A percentile compares a stretch with the other conserved stretches of the same genome.
These are phyloP conservation scores for Avahi laniger DNA, from an alignment of 2,797 vertebrate species.

Conservation along the genomic window DNA sequence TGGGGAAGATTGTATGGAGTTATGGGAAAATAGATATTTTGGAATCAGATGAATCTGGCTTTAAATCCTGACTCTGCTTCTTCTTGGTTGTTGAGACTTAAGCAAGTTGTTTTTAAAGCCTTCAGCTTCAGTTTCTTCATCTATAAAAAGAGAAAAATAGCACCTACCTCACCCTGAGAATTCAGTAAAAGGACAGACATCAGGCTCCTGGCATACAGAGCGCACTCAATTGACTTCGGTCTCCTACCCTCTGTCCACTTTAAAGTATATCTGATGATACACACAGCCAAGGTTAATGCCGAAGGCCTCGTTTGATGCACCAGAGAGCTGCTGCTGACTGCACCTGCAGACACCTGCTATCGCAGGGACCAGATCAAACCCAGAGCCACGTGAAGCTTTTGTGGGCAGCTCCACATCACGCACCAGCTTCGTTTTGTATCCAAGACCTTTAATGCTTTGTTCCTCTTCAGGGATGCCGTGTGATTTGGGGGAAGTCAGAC, in stretches of 20 bases:
- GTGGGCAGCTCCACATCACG: not conserved
- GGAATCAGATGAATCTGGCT: not conserved
- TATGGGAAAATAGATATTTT: not conserved
- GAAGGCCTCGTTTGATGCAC: not conserved
- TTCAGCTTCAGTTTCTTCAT: not conserved
- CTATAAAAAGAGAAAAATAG: not conserved
- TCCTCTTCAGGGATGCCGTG: not conserved
- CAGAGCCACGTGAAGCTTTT: not conserved
- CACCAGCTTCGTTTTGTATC: not conserved
- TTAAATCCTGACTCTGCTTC: not conserved
- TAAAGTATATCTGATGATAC: not conserved
- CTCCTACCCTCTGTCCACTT: not conserved
- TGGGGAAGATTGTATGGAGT: not conserved
- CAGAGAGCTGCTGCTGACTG: not conserved
- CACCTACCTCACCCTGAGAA: not conserved
- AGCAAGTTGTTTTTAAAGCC: not conserved
- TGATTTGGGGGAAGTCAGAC: not conserved
- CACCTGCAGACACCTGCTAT: fast-evolving
- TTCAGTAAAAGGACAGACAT: not conserved
- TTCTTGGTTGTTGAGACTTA: not conserved
- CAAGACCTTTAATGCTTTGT: not conserved
- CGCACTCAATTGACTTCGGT: not conserved
- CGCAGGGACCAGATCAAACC: not conserved
- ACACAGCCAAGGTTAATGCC: not conserved
- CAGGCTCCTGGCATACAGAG: not conserved